A percentile compares a stretch with the other conserved stretches of the same genome.
Conservation (phyloP, 2,888 invertebrate genomes). For the Antitype chi region DNA sequence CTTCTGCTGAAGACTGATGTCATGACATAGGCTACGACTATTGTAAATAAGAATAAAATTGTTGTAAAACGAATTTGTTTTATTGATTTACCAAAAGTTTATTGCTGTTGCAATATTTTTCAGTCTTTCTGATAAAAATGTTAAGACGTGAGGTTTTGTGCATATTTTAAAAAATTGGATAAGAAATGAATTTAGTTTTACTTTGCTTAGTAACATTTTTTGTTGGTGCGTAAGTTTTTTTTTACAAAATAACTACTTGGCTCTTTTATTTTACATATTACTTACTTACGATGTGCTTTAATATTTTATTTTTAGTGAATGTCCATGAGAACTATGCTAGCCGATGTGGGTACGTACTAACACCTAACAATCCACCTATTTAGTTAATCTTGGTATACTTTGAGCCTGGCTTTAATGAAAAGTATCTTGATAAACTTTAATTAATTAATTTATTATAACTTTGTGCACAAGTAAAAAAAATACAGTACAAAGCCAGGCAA, state of each 20-base stretch:
- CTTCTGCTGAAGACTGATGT: conserved; percentile 57
- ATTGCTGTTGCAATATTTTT: conserved; percentile 17
- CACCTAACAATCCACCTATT: not conserved
- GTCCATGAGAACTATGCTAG: conserved; percentile 36
- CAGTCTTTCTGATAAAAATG: conserved; percentile 5
- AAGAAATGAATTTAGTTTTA: conserved; percentile 42
- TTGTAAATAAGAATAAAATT: conserved; percentile 49
- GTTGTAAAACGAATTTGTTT: conserved; percentile 51
- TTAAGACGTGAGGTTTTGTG: not conserved
- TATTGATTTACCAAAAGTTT: conserved; percentile 55
- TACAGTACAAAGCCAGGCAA: too few relatives aligned
- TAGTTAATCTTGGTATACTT: not conserved
- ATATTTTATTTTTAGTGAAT: conserved; percentile 53
- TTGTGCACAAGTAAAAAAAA: too few relatives aligned
- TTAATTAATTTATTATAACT: not conserved
- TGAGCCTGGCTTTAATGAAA: not conserved
- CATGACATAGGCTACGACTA: conserved; percentile 47
- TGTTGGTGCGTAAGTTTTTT: conserved; percentile 36
- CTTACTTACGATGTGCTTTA: not conserved
- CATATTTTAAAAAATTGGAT: not conserved
- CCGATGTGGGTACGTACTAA: conserved; percentile 73
- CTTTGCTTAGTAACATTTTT: conserved; percentile 7
- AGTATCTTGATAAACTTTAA: not conserved
- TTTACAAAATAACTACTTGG: not conserved
- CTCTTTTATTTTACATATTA: not conserved